Conservation (phyloP, 2,113 vertebrate genomes). For the Aptenodytes patagonicus region DNA sequence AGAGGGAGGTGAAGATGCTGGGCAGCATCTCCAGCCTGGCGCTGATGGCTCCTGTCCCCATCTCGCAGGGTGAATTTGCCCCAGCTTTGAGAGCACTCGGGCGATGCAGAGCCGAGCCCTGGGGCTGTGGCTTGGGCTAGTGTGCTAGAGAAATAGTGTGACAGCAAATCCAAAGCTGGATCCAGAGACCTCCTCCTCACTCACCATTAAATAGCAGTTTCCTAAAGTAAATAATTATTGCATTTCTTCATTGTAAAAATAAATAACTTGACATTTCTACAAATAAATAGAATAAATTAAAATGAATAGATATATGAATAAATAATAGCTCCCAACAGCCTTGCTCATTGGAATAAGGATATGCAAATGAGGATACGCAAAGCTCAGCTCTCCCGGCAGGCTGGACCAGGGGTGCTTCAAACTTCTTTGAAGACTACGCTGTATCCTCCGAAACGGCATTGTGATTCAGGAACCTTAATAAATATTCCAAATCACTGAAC, state of each 20-base stretch:
- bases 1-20: background rate
- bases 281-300: slow-evolving; percentile 68
- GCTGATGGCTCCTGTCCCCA: rapidly evolving
- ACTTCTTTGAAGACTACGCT: background rate
- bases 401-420: background rate
- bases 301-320: background rate
- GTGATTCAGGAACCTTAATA: slow-evolving; percentile 5
- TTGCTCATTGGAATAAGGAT: background rate
- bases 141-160: background rate
- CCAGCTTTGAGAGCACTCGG: background rate
- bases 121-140: background rate
- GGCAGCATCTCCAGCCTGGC: background rate
- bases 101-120: background rate
- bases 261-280: background rate
- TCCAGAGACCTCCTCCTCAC: background rate
- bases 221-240: background rate
- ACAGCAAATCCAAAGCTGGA: background rate
- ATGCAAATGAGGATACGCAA: background rate
- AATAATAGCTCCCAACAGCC: background rate
- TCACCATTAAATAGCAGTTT: background rate
- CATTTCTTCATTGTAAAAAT: slow-evolving; percentile 1
- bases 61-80: background rate
- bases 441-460: rapidly evolving
- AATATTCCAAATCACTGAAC: background rate
- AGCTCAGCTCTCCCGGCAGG: background rate